Evolutionary conservation across 2,113 vertebrate genomes (phyloP).

Genomic region (Aegithalos caudatus): DNA sequence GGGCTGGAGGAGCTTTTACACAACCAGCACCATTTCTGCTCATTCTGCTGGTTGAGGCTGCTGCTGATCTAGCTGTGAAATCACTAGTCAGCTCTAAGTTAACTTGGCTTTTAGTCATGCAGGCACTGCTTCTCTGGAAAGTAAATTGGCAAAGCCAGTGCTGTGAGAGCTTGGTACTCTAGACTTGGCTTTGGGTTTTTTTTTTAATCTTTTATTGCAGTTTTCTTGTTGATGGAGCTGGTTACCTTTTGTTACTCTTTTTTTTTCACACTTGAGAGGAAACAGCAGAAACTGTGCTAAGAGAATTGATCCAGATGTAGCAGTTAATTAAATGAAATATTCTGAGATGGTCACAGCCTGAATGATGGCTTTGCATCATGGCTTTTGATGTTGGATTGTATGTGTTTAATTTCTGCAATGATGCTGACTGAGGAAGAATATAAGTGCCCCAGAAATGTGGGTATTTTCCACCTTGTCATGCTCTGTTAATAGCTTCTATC

Average conservation of each 20-base stretch:
- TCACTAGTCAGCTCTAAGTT: constrained; percentile 5
- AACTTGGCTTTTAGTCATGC: not conserved
- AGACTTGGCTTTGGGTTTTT: not conserved
- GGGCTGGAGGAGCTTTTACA: not conserved
- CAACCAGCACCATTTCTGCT: not conserved
- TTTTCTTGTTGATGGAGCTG: constrained; percentile 13
- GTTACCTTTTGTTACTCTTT: constrained; percentile 35
- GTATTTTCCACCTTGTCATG: constrained; percentile 42
- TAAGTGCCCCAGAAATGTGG: not conserved
- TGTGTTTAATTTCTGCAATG: not conserved
- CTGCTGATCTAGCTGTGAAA: constrained; percentile 24
- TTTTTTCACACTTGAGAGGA: constrained; percentile 35
- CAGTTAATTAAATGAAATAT: constrained; percentile 27
- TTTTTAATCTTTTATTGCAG: not conserved
- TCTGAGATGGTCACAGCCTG: not conserved
- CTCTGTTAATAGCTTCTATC: constrained; percentile 9
- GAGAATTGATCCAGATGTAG: constrained; percentile 42
- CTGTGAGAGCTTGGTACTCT: not conserved
- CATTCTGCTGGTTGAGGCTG: not conserved
- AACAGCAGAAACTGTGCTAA: not conserved
- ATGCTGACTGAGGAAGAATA: not conserved
- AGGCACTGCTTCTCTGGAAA: not conserved
- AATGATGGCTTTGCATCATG: not conserved
- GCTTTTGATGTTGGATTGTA: not conserved
- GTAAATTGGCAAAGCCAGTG: not conserved